A percentile compares a stretch with the other conserved stretches of the same genome.
Conservation (phyloP, 2,113 vertebrate species). For the Mesitornis unicolor region DNA sequence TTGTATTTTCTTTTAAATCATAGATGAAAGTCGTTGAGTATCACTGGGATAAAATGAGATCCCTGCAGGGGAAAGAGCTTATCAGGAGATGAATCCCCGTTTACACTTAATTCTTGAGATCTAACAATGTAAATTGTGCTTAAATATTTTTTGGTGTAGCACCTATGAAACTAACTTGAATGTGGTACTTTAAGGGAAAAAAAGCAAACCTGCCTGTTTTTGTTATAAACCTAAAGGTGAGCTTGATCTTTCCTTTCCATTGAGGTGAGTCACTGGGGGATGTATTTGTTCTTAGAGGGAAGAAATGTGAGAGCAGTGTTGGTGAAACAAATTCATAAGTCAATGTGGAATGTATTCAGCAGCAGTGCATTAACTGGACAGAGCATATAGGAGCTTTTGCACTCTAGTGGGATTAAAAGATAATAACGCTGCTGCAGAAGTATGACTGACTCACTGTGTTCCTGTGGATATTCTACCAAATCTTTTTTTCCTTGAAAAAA, state of each 20-base stretch:
- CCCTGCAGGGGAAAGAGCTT: constrained; percentile 22
- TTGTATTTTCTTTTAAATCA: background rate
- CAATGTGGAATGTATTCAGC: background rate
- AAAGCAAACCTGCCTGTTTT: background rate
- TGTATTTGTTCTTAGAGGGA: background rate
- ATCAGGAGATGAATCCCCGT: background rate
- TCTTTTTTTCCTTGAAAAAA: background rate
- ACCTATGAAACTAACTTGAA: background rate
- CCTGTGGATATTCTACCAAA: background rate
- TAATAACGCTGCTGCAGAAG: background rate
- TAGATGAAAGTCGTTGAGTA: constrained; percentile 22
- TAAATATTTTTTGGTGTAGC: background rate
- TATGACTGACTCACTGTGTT: background rate
- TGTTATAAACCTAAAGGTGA: background rate
- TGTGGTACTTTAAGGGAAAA: background rate
- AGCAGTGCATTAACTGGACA: background rate
- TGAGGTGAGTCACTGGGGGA: background rate
- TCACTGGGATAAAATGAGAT: background rate
- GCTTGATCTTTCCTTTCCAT: background rate
- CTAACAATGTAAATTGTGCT: background rate
- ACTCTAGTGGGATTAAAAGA: background rate
- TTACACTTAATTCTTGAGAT: background rate
- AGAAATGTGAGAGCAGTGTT: background rate
- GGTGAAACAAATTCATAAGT: background rate
- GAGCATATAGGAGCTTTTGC: background rate